phyloP scores from a whole-genome alignment of 2,888 invertebrate species.

The Coremacera marginata region DNA sequence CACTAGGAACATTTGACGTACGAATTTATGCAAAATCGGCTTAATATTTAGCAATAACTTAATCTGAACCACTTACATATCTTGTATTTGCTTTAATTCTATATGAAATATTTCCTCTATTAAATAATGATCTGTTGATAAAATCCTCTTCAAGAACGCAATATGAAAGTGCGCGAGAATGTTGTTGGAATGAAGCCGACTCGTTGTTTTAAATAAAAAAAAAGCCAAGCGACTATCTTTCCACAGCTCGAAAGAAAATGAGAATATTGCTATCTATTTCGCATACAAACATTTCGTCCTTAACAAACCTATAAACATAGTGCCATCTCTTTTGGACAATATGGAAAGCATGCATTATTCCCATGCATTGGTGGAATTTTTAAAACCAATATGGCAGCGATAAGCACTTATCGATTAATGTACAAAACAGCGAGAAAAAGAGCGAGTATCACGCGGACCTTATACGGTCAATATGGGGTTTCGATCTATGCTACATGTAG shows the following conservation, averaged over 20 bases:
- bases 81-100: not conserved
- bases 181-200: not conserved
- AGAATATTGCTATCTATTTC: not conserved
- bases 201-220: not conserved
- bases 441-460: too few relatives aligned
- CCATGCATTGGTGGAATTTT: too few relatives aligned
- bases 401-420: too few relatives aligned
- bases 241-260: not conserved
- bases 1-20: not conserved
- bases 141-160: not conserved
- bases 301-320: not conserved
- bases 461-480: too few relatives aligned
- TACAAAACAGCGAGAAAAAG: too few relatives aligned
- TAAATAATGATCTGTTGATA: not conserved
- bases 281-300: too few relatives aligned
- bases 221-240: not conserved
- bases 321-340: not conserved
- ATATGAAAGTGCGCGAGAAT: slow-evolving; percentile 4
- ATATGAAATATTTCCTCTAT: not conserved
- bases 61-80: not conserved
- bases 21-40: too few relatives aligned
- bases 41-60: too few relatives aligned
- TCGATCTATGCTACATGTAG: too few relatives aligned
- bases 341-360: too few relatives aligned
- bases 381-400: too few relatives aligned